Percentiles rank a stretch among this genome's conserved stretches.
Evolutionary conservation across 53 echinoderm and acorn worm genomes (phyloP).

Genomic region (Holothuria scabra): DNA sequence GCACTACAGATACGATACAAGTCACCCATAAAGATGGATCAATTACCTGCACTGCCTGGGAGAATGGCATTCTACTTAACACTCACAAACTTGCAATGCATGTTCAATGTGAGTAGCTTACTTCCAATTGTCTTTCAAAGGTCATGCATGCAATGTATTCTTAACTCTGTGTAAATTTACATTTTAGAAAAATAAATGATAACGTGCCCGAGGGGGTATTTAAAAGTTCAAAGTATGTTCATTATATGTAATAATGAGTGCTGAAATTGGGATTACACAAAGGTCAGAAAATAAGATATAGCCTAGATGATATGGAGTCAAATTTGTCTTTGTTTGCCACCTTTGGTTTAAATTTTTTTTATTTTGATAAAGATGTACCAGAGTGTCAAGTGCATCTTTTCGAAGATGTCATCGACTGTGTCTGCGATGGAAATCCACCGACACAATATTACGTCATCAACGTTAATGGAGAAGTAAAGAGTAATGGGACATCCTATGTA

Average conservation of each 20-base stretch:
- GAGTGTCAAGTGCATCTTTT: slow-evolving; percentile 10
- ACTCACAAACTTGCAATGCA: slow-evolving; percentile 13
- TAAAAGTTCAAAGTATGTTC: too few relatives aligned
- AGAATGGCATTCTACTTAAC: neutral
- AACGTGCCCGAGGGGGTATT: too few relatives aligned
- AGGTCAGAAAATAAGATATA: too few relatives aligned
- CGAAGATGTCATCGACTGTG: neutral
- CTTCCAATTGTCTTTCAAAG: neutral
- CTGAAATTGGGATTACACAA: too few relatives aligned
- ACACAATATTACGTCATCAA: slow-evolving; percentile 12
- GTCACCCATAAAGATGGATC: slow-evolving; percentile 35
- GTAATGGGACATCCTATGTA: neutral
- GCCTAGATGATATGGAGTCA: too few relatives aligned
- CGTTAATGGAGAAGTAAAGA: neutral
- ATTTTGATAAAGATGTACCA: neutral
- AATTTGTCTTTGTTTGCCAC: too few relatives aligned
- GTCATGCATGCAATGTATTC: too few relatives aligned
- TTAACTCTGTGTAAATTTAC: neutral
- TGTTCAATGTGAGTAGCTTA: neutral
- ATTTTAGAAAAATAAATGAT: too few relatives aligned
- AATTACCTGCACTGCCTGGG: slow-evolving; percentile 3
- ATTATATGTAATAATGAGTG: too few relatives aligned
- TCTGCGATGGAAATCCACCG: neutral
- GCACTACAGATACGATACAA: neutral
- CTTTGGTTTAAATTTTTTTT: neutral